These are phyloP conservation scores for Artibeus lituratus DNA, from an alignment of 2,797 vertebrate genomes.

Conservation along the genomic window DNA sequence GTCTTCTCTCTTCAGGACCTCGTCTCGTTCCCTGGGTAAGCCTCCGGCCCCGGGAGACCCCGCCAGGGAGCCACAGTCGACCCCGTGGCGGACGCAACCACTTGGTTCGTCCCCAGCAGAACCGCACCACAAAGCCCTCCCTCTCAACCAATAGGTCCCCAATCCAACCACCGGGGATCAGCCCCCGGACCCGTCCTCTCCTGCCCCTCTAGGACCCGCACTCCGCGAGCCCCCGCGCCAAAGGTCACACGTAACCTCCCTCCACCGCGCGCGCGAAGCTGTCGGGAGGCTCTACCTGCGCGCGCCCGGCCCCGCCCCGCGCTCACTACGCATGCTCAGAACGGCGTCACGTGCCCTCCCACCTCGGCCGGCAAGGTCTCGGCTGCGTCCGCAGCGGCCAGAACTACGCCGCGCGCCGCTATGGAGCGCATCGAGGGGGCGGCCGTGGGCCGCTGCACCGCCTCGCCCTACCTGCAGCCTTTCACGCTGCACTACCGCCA, in stretches of 20 bases:
- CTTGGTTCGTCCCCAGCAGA: background rate
- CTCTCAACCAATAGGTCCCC: background rate
- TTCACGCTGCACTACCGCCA: slow-evolving; percentile 65
- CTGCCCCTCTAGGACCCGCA: background rate
- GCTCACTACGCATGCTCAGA: slow-evolving; percentile 51
- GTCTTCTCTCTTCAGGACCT: background rate
- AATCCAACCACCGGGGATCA: background rate
- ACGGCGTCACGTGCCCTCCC: background rate
- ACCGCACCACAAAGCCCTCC: background rate
- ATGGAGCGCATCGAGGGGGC: slow-evolving; percentile 66
- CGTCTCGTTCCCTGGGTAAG: background rate
- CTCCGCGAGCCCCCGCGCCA: too few species aligned
- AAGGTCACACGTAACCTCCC: rapidly evolving
- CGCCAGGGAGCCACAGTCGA: too few species aligned
- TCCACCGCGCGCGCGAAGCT: too few species aligned
- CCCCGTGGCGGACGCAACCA: background rate
- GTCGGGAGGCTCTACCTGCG: background rate
- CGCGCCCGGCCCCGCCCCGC: background rate
- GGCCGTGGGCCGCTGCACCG: slow-evolving; percentile 44
- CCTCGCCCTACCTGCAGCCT: slow-evolving; percentile 56
- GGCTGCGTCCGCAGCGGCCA: rapidly evolving
- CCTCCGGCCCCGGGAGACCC: background rate
- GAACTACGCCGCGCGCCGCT: background rate
- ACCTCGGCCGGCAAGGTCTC: background rate
- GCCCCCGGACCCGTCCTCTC: background rate